Evolutionary conservation across 2,797 vertebrate species (phyloP).

Genomic region (Malacoctenus gilli): DNA sequence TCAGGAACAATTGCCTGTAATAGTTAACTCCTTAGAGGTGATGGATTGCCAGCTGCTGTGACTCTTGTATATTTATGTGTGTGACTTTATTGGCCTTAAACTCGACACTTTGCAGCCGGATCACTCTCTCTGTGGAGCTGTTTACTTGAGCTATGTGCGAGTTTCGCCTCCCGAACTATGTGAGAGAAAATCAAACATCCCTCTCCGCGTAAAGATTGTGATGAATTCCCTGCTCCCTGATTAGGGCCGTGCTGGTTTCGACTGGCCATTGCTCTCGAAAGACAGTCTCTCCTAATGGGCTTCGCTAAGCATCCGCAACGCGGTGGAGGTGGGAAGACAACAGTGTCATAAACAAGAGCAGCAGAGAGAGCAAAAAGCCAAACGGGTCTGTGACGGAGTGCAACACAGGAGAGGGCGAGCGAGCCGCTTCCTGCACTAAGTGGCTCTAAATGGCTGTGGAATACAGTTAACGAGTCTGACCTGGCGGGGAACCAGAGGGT

Average conservation of each 20-base stretch:
- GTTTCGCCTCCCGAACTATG: too few species aligned
- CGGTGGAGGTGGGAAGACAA: neutral
- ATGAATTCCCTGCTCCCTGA: constrained; percentile 60
- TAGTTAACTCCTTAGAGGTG: constrained; percentile 35
- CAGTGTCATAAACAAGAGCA: constrained; percentile 42
- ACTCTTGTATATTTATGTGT: constrained; percentile 38
- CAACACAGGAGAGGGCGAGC: constrained; percentile 19
- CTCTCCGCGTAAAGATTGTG: constrained; percentile 31
- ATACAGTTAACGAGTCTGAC: constrained; percentile 61
- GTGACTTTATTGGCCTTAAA: constrained; percentile 41
- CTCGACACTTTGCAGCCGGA: constrained; percentile 19
- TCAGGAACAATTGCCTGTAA: constrained; percentile 32
- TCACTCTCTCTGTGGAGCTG: constrained; percentile 39
- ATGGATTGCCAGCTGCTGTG: constrained; percentile 36
- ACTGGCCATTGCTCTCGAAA: constrained; percentile 51
- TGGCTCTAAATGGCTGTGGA: constrained; percentile 57
- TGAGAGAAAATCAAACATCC: constrained; percentile 38
- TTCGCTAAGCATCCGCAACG: constrained; percentile 58
- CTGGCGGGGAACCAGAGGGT: constrained; percentile 45
- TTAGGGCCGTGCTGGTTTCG: constrained; percentile 45
- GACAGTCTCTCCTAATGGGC: constrained; percentile 59
- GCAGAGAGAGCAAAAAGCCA: constrained; percentile 8
- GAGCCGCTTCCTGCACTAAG: constrained; percentile 38
- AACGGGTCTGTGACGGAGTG: constrained; percentile 6
- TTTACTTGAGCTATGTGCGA: constrained; percentile 28